phyloP scores from a whole-genome alignment of 2,113 vertebrate species.

The Ellobius talpinus region DNA sequence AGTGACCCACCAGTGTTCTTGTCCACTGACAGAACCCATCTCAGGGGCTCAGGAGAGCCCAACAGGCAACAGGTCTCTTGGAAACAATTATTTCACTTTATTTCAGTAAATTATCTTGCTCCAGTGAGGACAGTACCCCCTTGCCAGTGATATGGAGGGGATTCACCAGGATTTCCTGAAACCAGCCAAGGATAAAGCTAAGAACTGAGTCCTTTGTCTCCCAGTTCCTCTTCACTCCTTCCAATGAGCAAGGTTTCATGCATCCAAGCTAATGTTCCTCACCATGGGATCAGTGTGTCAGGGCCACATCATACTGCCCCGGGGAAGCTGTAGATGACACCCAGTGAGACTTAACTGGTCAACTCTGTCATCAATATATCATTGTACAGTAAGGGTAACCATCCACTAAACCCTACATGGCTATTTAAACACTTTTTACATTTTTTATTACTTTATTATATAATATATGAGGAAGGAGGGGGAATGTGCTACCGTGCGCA shows the following conservation, averaged over 20 bases:
- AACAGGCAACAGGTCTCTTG: neutral
- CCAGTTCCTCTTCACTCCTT: neutral
- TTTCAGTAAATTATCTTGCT: neutral
- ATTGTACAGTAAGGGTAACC: fast-evolving
- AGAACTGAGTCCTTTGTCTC: too few species aligned
- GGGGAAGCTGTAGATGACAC: neutral
- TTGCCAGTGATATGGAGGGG: neutral
- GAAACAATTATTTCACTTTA: neutral
- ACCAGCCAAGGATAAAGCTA: neutral
- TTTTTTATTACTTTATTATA: neutral
- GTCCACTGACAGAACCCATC: neutral
- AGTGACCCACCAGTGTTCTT: neutral
- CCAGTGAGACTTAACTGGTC: neutral
- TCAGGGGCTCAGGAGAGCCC: neutral
- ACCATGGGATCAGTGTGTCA: neutral
- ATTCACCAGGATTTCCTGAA: neutral
- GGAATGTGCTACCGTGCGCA: neutral
- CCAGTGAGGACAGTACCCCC: fast-evolving
- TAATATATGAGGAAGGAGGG: too few species aligned
- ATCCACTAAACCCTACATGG: neutral
- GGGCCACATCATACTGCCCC: neutral
- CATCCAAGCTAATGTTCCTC: neutral
- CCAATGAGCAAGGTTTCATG: neutral
- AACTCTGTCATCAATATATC: neutral
- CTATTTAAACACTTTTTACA: neutral